phyloP scores from a whole-genome alignment of 2,113 vertebrate genomes.

The Upupa epops region DNA sequence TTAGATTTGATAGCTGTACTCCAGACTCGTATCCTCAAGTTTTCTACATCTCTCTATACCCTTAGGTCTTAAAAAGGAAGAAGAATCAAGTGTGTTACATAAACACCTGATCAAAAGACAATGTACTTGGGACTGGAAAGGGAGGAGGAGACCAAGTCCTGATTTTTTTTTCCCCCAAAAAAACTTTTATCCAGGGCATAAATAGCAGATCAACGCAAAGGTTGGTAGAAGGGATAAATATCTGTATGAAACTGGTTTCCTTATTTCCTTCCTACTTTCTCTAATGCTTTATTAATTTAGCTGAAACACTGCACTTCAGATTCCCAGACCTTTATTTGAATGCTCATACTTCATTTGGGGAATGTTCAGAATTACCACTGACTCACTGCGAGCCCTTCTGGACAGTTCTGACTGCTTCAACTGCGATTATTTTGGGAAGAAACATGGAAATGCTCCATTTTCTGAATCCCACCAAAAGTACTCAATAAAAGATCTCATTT shows the following conservation, averaged over 20 bases:
- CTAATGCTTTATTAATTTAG: neutral
- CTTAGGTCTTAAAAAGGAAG: neutral
- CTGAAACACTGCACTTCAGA: neutral
- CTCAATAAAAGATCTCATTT: neutral
- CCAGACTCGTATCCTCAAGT: neutral
- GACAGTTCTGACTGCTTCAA: neutral
- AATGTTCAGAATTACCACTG: neutral
- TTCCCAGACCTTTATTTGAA: neutral
- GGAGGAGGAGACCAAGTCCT: neutral
- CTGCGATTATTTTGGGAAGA: neutral
- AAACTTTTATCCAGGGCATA: neutral
- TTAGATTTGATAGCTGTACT: slow-evolving; percentile 20
- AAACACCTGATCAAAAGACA: neutral
- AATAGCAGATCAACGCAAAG: neutral
- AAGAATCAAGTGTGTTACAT: neutral
- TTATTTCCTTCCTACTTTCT: neutral
- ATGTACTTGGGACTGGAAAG: neutral
- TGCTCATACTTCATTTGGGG: accelerated
- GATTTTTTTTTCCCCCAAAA: neutral
- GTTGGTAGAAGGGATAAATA: neutral
- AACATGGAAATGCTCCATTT: neutral
- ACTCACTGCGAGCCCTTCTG: neutral
- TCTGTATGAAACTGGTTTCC: neutral
- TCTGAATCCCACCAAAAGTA: neutral
- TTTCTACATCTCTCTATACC: slow-evolving; percentile 11